Percentiles rank a stretch among this genome's conserved stretches.
Conservation (phyloP, 2,888 invertebrate genomes). For the Chelonus formosanus region DNA sequence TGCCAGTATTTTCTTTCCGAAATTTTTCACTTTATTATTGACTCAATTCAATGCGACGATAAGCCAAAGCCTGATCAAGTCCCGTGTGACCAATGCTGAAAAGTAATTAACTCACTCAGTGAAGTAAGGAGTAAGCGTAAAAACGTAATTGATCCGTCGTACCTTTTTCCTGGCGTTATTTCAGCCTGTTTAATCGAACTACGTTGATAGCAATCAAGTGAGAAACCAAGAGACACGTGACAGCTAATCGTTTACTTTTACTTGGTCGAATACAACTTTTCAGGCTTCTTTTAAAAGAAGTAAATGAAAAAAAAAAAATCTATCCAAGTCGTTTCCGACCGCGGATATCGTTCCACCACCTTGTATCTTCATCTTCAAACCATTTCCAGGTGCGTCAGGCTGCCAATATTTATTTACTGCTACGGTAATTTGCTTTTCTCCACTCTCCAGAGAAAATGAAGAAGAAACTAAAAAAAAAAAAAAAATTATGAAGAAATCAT, state of each 20-base stretch:
- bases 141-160: slow-evolving; percentile 13
- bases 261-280: neutral
- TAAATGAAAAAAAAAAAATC: slow-evolving; percentile 21
- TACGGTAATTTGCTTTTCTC: slow-evolving; percentile 53
- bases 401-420: slow-evolving; percentile 50
- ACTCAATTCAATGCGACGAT: slow-evolving; percentile 5
- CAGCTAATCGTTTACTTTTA: slow-evolving; percentile 3
- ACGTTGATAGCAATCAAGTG: slow-evolving; percentile 1
- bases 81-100: neutral
- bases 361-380: slow-evolving; percentile 4
- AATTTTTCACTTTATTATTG: slow-evolving; percentile 19
- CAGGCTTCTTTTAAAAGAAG: neutral
- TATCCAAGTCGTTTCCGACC: slow-evolving; percentile 35
- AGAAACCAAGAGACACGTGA: slow-evolving; percentile 17
- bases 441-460: slow-evolving; percentile 40
- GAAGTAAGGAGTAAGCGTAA: slow-evolving; percentile 1
- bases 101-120: slow-evolving; percentile 22
- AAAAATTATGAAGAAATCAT: neutral
- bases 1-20: slow-evolving; percentile 16
- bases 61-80: slow-evolving; percentile 5
- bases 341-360: slow-evolving; percentile 24
- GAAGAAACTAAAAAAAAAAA: slow-evolving; percentile 33
- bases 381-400: slow-evolving; percentile 25
- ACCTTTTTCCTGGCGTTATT: neutral
- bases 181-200: slow-evolving; percentile 10